Conservation (phyloP, 1,140 invertebrate genomes). For the Hesperophylax magnus region DNA sequence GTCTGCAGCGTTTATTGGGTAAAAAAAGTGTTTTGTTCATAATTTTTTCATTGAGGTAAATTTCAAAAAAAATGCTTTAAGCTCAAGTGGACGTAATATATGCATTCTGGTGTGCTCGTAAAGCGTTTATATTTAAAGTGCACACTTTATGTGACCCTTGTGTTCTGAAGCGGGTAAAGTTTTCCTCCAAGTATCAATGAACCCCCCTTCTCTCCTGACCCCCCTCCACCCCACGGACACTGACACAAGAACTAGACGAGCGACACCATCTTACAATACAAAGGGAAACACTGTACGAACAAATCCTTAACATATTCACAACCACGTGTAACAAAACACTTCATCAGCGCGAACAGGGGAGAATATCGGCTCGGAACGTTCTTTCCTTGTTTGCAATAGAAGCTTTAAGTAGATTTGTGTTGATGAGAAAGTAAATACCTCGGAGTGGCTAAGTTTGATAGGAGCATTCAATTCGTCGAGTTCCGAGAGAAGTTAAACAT, state of each 20-base stretch:
- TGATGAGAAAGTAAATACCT: slow-evolving; percentile 24
- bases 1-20: background rate
- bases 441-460: slow-evolving; percentile 4
- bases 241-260: slow-evolving; percentile 55
- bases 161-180: slow-evolving; percentile 43
- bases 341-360: slow-evolving; percentile 42
- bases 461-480: background rate
- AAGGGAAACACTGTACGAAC: slow-evolving; percentile 63
- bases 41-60: background rate
- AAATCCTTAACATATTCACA: slow-evolving; percentile 60
- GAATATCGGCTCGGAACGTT: slow-evolving; percentile 40
- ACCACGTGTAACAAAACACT: slow-evolving; percentile 57
- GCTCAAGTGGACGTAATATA: slow-evolving; percentile 21
- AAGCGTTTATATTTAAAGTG: slow-evolving; percentile 30
- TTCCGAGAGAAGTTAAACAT: background rate
- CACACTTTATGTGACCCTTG: slow-evolving; percentile 30
- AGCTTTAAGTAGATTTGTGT: slow-evolving; percentile 16
- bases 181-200: slow-evolving; percentile 69
- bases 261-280: slow-evolving; percentile 57
- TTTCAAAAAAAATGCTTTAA: background rate
- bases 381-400: slow-evolving; percentile 26
- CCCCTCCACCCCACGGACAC: slow-evolving; percentile 17
- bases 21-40: background rate
- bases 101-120: slow-evolving; percentile 41
- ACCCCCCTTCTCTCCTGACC: slow-evolving; percentile 35